Evolutionary conservation across 1,140 invertebrate species (phyloP).

Genomic region (Neodiprion lecontei): DNA sequence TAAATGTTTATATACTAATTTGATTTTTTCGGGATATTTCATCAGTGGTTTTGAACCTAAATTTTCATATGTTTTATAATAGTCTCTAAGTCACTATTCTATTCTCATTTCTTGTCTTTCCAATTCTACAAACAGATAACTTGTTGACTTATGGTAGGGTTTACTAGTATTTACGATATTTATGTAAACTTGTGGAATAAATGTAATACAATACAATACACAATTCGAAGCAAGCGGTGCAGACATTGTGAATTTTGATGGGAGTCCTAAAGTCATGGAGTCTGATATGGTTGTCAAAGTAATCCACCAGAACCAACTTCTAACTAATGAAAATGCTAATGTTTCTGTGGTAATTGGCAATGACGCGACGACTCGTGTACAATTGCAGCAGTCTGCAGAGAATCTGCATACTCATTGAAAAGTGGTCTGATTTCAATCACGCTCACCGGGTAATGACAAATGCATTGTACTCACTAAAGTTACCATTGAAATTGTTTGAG

Average conservation of each 20-base stretch:
- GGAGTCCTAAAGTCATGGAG: slow-evolving; percentile 31
- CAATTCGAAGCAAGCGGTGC: too few species aligned
- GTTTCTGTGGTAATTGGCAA: slow-evolving; percentile 25
- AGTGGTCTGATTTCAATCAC: slow-evolving; percentile 32
- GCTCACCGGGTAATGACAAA: slow-evolving; percentile 18
- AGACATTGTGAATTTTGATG: slow-evolving; percentile 18
- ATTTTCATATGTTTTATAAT: too few species aligned
- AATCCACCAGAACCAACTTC: slow-evolving; percentile 18
- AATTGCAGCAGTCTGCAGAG: slow-evolving; percentile 25
- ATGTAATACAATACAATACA: too few species aligned
- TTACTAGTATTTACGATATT: too few species aligned
- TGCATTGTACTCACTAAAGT: slow-evolving; percentile 21
- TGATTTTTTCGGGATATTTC: too few species aligned
- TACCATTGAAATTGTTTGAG: not conserved
- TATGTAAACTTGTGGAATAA: too few species aligned
- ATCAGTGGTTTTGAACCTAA: too few species aligned
- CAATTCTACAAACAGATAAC: too few species aligned
- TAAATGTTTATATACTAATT: too few species aligned
- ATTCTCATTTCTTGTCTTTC: too few species aligned
- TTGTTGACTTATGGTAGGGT: too few species aligned
- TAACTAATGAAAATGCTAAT: slow-evolving; percentile 15
- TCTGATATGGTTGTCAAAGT: slow-evolving; percentile 24
- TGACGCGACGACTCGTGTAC: slow-evolving; percentile 25
- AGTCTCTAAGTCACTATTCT: too few species aligned
- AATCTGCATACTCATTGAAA: slow-evolving; percentile 20